phyloP scores from a whole-genome alignment of 2,888 invertebrate species.

The Diploptera punctata region DNA sequence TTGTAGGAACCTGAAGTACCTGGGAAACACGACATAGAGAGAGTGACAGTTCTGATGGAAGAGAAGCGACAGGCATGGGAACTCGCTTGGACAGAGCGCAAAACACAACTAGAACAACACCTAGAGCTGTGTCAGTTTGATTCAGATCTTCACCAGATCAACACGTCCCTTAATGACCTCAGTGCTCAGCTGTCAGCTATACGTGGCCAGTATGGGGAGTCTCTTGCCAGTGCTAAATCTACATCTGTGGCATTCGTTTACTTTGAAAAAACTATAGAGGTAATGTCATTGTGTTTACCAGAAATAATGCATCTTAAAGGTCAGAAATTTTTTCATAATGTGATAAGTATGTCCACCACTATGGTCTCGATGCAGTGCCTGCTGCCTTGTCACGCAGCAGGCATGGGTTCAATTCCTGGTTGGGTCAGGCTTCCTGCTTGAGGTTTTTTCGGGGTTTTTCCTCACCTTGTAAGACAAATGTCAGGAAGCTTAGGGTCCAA shows the following conservation, averaged over 20 bases:
- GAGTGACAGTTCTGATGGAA: conserved; percentile 68
- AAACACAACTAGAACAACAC: conserved; percentile 67
- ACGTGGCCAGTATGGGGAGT: conserved; percentile 74
- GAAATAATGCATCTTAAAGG: too few relatives aligned
- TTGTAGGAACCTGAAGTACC: conserved; percentile 67
- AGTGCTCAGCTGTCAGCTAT: conserved; percentile 67
- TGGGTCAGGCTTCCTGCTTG: too few relatives aligned
- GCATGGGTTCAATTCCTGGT: too few relatives aligned
- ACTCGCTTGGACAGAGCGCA: conserved; percentile 64
- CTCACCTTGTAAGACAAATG: too few relatives aligned
- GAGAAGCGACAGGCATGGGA: conserved; percentile 69
- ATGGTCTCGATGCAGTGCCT: background rate
- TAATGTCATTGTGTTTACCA: too few relatives aligned
- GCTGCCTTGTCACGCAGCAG: too few relatives aligned
- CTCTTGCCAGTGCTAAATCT: conserved; percentile 71
- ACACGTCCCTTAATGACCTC: conserved; percentile 72
- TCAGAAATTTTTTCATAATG: too few relatives aligned
- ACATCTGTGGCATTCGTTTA: conserved; percentile 74
- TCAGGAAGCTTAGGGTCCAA: too few relatives aligned
- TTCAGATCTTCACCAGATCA: conserved; percentile 72
- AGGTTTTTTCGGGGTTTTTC: too few relatives aligned
- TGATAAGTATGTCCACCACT: too few relatives aligned
- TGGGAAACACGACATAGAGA: conserved; percentile 72
- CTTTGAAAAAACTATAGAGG: conserved; percentile 80
- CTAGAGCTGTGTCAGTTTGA: conserved; percentile 70